Conservation (phyloP, 1,140 invertebrate genomes). For the Drosophila seguyi region DNA sequence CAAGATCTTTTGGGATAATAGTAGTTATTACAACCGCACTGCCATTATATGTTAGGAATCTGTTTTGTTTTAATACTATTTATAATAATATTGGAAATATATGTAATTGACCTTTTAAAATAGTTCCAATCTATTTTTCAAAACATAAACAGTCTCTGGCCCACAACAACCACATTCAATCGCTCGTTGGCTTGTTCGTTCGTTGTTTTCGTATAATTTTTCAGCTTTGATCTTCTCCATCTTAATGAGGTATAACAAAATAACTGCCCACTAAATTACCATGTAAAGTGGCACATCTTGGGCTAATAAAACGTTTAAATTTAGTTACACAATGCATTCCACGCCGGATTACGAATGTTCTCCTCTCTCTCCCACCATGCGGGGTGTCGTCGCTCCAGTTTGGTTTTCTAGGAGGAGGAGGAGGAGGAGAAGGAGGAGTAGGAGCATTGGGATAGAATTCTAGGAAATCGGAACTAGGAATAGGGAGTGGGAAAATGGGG, state of each 20-base stretch:
- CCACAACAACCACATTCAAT: conserved; percentile 3
- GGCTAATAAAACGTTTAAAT: conserved; percentile 51
- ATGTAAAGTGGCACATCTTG: conserved; percentile 45
- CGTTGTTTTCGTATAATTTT: conserved; percentile 29
- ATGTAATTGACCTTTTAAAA: conserved; percentile 7
- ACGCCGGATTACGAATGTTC: conserved; percentile 28
- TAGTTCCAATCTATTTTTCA: conserved; percentile 5
- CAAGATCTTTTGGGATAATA: too few relatives aligned
- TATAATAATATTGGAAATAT: neutral
- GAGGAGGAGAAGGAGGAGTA: neutral
- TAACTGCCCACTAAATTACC: conserved; percentile 50
- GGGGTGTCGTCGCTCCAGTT: conserved; percentile 41
- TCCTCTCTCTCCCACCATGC: conserved; percentile 1
- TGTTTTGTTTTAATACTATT: neutral
- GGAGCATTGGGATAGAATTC: conserved; percentile 17
- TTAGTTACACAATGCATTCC: conserved; percentile 54
- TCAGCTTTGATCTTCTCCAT: conserved; percentile 31
- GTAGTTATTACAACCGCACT: neutral
- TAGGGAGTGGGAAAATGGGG: conserved; percentile 2
- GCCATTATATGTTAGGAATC: neutral
- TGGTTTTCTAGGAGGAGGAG: conserved; percentile 2
- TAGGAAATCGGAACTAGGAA: conserved; percentile 32
- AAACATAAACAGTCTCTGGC: conserved; percentile 14
- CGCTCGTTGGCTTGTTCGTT: neutral
- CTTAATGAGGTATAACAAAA: conserved; percentile 44